A percentile compares a stretch with the other conserved stretches of the same genome.
These are phyloP conservation scores for Cistogaster globosa DNA, from an alignment of 2,888 invertebrate genomes.

Conservation along the genomic window DNA sequence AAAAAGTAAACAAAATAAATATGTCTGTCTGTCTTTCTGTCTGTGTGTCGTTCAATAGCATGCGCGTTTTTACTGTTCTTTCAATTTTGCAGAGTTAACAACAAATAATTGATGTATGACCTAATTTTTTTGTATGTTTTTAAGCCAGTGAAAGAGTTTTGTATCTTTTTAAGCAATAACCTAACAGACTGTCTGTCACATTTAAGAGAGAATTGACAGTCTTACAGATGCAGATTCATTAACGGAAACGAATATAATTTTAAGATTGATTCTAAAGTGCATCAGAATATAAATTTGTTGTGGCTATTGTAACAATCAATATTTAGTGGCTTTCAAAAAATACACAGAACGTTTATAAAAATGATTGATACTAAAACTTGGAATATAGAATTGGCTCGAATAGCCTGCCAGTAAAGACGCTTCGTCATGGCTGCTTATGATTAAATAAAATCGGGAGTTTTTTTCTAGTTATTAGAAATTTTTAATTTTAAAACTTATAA, in stretches of 20 bases:
- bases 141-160: not conserved
- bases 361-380: no score
- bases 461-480: no score
- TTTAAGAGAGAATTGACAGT: slow-evolving; percentile 54
- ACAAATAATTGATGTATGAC: slow-evolving; percentile 56
- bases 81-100: slow-evolving; percentile 6
- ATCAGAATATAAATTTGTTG: not conserved
- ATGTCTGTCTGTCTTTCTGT: not conserved
- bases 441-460: no score
- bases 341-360: no score
- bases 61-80: slow-evolving; percentile 47
- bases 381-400: no score
- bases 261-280: slow-evolving; percentile 34
- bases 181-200: slow-evolving; percentile 43
- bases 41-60: slow-evolving; percentile 18
- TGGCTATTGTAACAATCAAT: not conserved
- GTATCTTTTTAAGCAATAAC: slow-evolving; percentile 30
- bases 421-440: no score
- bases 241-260: slow-evolving; percentile 5
- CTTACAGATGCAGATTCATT: slow-evolving; percentile 36
- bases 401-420: no score
- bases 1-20: slow-evolving; percentile 25
- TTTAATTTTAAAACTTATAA: not conserved
- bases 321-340: no score
- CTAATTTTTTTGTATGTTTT: slow-evolving; percentile 43